Base-by-base conservation (phyloP, 1,140 invertebrate genomes). In the Lanistes nyassanus region DNA sequence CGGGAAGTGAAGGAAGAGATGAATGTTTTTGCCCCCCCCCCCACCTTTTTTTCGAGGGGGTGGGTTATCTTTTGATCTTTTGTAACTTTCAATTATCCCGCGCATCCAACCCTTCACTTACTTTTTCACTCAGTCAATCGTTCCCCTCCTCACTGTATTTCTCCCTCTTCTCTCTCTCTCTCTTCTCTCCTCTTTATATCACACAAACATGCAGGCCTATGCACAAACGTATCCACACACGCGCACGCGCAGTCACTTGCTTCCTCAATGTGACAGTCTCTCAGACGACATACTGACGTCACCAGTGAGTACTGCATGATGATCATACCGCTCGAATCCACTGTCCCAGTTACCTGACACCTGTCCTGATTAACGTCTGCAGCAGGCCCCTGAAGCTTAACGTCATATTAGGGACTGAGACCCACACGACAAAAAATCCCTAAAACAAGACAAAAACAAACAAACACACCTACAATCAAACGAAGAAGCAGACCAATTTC, bases 141-240 rank as follows among this genome's bases (percentile, higher is more conserved):
- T 36, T 31, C 29, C n/a, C 60, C 37, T 36, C 26, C 29, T 31
- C 60, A 13, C 60, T 31, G 13, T 21, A 13, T 60, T 31, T 60
- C n/a, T n/a, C 58, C 3, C 58, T 62, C n/a, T 31, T n/a, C n/a
- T 3, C 58, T 62, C 58, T 62, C n/a, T n/a, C n/a, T 62, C 58
- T 62, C 58, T 62, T n/a, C 23, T n/a, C 34, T 31, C 34, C n/a
- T n/a, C n/a, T 62, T 4, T n/a, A 9, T 23, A 13, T 36, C 29
- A n/a, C n/a, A n/a, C 60, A 13, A 29, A 64, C 60, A 4, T 9
- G 37, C 60, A 4, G 31, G 37, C 7, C 13, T n/a, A 55, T n/a
- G 53, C 53, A 55, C 53, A n/a, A 13, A 62, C 2, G 58, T n/a
- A 62, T 36, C 13, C 60, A 64, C 60, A 23, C 5, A 64, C 60